phyloP scores from a whole-genome alignment of 2,113 vertebrate species.

The Bucco capensis region DNA sequence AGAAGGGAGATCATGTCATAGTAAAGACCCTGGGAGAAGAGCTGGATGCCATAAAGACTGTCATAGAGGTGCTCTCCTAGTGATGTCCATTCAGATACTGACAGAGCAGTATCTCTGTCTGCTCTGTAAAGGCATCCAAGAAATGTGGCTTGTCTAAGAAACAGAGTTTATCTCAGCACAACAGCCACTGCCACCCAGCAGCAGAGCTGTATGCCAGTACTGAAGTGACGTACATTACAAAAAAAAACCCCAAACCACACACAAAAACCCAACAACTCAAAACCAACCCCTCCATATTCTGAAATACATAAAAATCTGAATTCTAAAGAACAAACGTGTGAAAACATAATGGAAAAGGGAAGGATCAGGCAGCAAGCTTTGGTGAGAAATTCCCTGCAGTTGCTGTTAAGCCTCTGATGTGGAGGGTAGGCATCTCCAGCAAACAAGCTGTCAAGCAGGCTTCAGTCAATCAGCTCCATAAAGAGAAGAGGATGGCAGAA shows the following conservation, averaged over 20 bases:
- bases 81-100: not conserved
- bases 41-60: not conserved
- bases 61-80: not conserved
- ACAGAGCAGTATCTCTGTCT: not conserved
- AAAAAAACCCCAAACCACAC: not conserved
- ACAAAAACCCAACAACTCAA: not conserved
- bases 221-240: not conserved
- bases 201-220: not conserved
- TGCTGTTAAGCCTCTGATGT: not conserved
- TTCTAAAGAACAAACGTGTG: not conserved
- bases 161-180: not conserved
- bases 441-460: constrained; percentile 39
- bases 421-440: constrained; percentile 25
- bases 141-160: not conserved
- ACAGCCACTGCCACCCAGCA: not conserved
- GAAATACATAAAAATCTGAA: not conserved
- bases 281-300: not conserved
- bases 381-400: not conserved
- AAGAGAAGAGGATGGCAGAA: not conserved
- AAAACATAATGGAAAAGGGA: not conserved
- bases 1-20: not conserved
- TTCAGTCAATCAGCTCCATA: constrained; percentile 17
- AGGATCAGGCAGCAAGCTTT: not conserved
- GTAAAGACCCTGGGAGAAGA: not conserved
- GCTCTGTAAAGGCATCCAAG: not conserved